Evolutionary conservation across 2,888 invertebrate genomes (phyloP).

Genomic region (Sminthurides aquaticus): DNA sequence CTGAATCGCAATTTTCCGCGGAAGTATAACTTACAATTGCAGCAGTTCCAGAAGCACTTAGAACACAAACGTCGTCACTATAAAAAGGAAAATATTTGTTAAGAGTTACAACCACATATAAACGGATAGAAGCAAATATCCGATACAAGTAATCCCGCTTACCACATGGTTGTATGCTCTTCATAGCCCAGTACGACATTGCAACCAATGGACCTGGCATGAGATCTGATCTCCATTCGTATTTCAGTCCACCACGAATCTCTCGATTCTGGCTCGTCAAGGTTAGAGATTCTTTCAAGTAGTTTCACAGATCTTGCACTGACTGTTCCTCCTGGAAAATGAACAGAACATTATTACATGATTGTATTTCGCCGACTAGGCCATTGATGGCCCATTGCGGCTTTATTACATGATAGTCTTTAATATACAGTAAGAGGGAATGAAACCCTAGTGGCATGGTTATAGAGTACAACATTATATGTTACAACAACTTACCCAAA

Average conservation of each 20-base stretch:
- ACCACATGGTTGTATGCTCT: constrained; percentile 91
- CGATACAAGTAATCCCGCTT: constrained; percentile 44
- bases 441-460: too few species aligned
- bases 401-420: too few species aligned
- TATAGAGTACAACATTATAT: not conserved
- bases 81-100: constrained; percentile 37
- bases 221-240: constrained; percentile 87
- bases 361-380: too few species aligned
- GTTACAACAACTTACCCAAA: constrained; percentile 62
- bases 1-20: constrained; percentile 9
- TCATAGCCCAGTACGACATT: constrained; percentile 89
- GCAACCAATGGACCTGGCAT: constrained; percentile 83
- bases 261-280: constrained; percentile 82
- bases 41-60: constrained; percentile 90
- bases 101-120: not conserved
- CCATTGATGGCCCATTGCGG: too few species aligned
- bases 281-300: constrained; percentile 69
- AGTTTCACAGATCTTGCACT: constrained; percentile 77
- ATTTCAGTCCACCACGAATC: constrained; percentile 97
- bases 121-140: not conserved
- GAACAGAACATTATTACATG: not conserved
- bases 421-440: too few species aligned
- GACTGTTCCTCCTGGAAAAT: constrained; percentile 63
- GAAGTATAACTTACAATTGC: constrained; percentile 56
- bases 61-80: constrained; percentile 89